Conservation (phyloP, 2,797 vertebrate species). For the Perodicticus potto region DNA sequence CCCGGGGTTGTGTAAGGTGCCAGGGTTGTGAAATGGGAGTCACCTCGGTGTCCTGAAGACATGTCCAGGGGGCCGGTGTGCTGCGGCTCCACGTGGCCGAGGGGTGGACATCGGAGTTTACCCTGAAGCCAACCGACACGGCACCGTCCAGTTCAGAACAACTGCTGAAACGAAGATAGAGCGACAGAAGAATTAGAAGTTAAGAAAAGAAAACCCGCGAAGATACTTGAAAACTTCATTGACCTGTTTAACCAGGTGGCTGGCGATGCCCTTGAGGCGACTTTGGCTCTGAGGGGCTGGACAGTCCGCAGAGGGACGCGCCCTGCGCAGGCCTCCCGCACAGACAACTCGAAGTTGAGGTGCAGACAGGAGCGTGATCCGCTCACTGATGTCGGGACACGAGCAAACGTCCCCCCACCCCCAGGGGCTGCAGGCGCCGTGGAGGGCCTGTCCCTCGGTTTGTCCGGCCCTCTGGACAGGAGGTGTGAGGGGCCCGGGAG, state of each 20-base stretch:
- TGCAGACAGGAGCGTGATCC: conserved; percentile 94
- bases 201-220: conserved; percentile 90
- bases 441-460: conserved; percentile 89
- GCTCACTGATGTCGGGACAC: conserved; percentile 94
- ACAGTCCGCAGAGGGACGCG: conserved; percentile 94
- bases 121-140: conserved; percentile 98
- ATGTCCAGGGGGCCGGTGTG: too few relatives aligned
- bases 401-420: conserved; percentile 87
- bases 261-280: conserved; percentile 96
- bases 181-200: conserved; percentile 86
- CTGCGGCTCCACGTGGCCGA: too few relatives aligned
- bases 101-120: conserved; percentile 93
- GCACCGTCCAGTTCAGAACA: conserved; percentile 96
- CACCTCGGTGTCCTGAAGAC: too few relatives aligned
- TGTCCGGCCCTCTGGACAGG: conserved; percentile 97
- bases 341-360: conserved; percentile 97
- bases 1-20: too few relatives aligned
- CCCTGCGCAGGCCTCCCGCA: conserved; percentile 95
- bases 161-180: conserved; percentile 92
- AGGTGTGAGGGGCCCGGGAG: conserved; percentile 86
- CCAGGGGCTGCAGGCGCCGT: conserved; percentile 90
- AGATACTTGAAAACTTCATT: conserved; percentile 91
- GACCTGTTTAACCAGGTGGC: conserved; percentile 96
- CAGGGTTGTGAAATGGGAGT: too few relatives aligned
- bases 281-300: conserved; percentile 93